Evolutionary conservation across 2,113 vertebrate species (phyloP).

Genomic region (Coracopsis vasa): DNA sequence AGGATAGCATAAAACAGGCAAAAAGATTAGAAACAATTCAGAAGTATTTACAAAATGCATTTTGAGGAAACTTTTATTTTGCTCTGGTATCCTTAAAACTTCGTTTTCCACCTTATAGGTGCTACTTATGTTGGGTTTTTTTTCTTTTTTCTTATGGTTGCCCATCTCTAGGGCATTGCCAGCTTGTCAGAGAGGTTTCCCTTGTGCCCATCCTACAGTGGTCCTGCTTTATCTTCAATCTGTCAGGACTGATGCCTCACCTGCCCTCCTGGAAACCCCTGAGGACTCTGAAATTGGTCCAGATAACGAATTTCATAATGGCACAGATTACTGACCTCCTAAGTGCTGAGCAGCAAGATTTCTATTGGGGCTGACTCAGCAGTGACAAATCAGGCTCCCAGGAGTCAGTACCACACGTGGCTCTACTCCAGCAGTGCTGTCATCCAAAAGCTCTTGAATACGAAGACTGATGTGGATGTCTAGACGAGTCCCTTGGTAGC

Average conservation of each 20-base stretch:
- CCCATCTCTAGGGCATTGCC: background rate
- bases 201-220: rapidly evolving
- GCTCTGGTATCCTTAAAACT: background rate
- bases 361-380: background rate
- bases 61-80: background rate
- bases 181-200: background rate
- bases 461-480: background rate
- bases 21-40: background rate
- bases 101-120: background rate
- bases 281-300: background rate
- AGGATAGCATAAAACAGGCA: background rate
- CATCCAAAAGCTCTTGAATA: background rate
- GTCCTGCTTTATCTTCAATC: background rate
- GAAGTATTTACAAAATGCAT: background rate
- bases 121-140: background rate
- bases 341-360: background rate
- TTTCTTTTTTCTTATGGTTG: background rate
- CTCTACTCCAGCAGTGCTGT: background rate
- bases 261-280: background rate
- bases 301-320: rapidly evolving
- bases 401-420: rapidly evolving
- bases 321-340: background rate
- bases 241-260: background rate
- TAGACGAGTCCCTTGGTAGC: background rate
- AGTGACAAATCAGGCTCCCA: background rate